These are phyloP conservation scores for Acanthurus leucopareius DNA, from an alignment of 2,797 vertebrate genomes.

Conservation along the genomic window DNA sequence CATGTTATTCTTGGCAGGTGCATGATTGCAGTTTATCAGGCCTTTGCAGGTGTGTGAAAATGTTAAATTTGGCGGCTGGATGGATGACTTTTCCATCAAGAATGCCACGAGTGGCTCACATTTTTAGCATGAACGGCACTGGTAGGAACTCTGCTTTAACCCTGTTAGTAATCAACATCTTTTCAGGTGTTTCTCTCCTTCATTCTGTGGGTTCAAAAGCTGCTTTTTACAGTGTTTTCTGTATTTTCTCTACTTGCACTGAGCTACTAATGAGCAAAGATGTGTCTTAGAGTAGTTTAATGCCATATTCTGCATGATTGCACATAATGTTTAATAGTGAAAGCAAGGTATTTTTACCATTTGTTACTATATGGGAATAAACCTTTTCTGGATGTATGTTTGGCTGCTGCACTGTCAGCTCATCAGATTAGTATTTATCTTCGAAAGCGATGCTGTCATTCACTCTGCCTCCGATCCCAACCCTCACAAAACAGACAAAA, in stretches of 20 bases:
- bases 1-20: constrained; percentile 15
- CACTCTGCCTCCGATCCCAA: constrained; percentile 17
- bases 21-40: constrained; percentile 20
- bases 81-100: not conserved
- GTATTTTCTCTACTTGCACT: not conserved
- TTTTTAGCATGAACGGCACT: constrained; percentile 19
- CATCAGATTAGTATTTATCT: constrained; percentile 24
- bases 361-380: not conserved
- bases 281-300: not conserved
- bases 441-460: constrained; percentile 1
- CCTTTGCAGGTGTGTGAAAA: constrained; percentile 27
- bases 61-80: constrained; percentile 6
- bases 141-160: not conserved
- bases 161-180: not conserved
- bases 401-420: not conserved
- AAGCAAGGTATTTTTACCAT: not conserved
- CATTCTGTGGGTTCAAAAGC: not conserved
- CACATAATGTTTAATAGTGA: not conserved
- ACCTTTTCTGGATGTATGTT: not conserved
- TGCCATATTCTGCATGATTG: not conserved
- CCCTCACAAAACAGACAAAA: constrained; percentile 9
- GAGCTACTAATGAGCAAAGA: not conserved
- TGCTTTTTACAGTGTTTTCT: not conserved
- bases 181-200: constrained; percentile 5
- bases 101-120: not conserved